Percentiles rank a stretch among this genome's conserved stretches.
phyloP scores from a whole-genome alignment of 92 coral and sea anemone species.

The Porites rus region DNA sequence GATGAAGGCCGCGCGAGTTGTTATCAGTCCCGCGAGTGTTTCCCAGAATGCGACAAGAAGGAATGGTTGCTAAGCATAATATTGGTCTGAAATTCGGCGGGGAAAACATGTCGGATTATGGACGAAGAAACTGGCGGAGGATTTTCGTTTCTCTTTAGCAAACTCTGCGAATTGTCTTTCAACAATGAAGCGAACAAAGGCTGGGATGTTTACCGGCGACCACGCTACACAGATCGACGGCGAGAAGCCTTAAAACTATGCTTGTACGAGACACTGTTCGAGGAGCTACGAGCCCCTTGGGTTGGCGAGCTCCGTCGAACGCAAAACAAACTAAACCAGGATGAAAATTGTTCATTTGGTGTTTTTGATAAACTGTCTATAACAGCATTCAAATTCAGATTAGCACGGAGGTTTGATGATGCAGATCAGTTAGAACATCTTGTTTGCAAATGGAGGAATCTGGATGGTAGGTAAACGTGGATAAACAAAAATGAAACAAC shows the following conservation, averaged over 20 bases:
- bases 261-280: slow-evolving; percentile 76
- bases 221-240: slow-evolving; percentile 68
- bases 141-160: slow-evolving; percentile 65
- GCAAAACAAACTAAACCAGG: neutral
- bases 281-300: slow-evolving; percentile 83
- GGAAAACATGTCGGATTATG: slow-evolving; percentile 76
- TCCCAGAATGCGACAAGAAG: neutral
- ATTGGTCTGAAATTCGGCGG: slow-evolving; percentile 10
- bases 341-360: slow-evolving; percentile 2
- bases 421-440: slow-evolving; percentile 76
- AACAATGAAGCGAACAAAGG: slow-evolving; percentile 62
- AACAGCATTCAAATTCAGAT: slow-evolving; percentile 70
- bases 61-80: slow-evolving; percentile 26
- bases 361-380: slow-evolving; percentile 66
- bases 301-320: slow-evolving; percentile 46
- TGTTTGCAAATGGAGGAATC: slow-evolving; percentile 61
- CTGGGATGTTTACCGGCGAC: slow-evolving; percentile 70
- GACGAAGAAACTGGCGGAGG: slow-evolving; percentile 57
- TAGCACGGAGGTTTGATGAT: slow-evolving; percentile 76
- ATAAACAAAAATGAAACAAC: neutral
- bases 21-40: neutral
- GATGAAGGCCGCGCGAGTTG: neutral
- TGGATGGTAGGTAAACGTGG: slow-evolving; percentile 21
- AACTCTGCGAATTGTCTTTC: slow-evolving; percentile 86
- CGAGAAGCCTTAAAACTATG: slow-evolving; percentile 60